These are phyloP conservation scores for Dryobotodes eremita DNA, from an alignment of 2,888 invertebrate genomes.

Conservation along the genomic window DNA sequence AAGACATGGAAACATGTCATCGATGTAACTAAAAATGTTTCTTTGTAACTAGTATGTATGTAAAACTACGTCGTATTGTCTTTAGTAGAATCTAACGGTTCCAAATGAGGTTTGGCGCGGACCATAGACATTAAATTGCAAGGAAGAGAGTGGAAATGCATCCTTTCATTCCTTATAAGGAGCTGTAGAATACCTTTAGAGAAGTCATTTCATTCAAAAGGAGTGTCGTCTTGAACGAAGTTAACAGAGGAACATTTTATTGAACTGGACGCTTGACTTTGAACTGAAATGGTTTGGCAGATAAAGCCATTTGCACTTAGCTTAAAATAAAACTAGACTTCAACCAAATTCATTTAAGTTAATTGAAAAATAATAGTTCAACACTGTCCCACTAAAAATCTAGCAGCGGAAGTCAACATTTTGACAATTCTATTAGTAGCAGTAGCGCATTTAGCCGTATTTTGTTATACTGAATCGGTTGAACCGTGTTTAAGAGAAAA, in stretches of 20 bases:
- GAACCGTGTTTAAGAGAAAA: too few relatives aligned
- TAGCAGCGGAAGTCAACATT: too few relatives aligned
- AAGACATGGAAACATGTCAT: slow-evolving; percentile 19
- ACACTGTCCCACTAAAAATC: too few relatives aligned
- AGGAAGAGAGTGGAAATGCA: slow-evolving; percentile 33
- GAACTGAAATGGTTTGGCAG: too few relatives aligned
- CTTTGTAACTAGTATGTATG: slow-evolving; percentile 18
- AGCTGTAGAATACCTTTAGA: slow-evolving; percentile 30
- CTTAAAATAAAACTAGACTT: too few relatives aligned
- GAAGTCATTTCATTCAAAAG: slow-evolving; percentile 35
- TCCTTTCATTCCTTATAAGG: slow-evolving; percentile 28
- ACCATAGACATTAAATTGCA: slow-evolving; percentile 41
- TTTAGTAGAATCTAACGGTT: slow-evolving; percentile 28
- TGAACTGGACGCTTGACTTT: slow-evolving; percentile 14
- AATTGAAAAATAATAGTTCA: too few relatives aligned
- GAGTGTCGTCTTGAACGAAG: slow-evolving; percentile 1
- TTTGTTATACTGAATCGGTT: too few relatives aligned
- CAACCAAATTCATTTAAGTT: too few relatives aligned
- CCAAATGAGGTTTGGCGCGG: not conserved
- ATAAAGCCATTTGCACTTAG: too few relatives aligned
- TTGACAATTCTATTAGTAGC: too few relatives aligned
- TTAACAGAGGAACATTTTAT: not conserved
- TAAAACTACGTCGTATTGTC: slow-evolving; percentile 8
- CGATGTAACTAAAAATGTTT: slow-evolving; percentile 11
- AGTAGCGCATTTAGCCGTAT: too few relatives aligned